Evolutionary conservation across 2,113 vertebrate species (phyloP).

Genomic region (Sander lucioperca): DNA sequence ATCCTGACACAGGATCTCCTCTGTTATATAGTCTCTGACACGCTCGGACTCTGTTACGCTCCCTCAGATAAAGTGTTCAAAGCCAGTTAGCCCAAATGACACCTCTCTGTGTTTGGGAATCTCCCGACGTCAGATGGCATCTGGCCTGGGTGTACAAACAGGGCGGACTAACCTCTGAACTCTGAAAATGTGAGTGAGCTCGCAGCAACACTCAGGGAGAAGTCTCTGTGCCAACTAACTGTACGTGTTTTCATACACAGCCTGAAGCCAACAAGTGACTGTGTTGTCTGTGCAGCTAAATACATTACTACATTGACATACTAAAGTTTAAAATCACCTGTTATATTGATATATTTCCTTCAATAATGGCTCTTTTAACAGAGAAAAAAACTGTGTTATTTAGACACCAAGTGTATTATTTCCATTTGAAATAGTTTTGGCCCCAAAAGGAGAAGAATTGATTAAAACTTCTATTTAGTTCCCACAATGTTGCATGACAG

Average conservation of each 20-base stretch:
- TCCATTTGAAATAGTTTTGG: too few species aligned
- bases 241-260: conserved; percentile 5
- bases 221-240: not conserved
- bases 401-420: too few species aligned
- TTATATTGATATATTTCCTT: not conserved
- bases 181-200: conserved; percentile 44
- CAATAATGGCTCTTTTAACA: not conserved
- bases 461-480: not conserved
- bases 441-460: not conserved
- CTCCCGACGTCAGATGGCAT: conserved; percentile 8
- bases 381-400: not conserved
- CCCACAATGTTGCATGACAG: not conserved
- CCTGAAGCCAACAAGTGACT: not conserved
- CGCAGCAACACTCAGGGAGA: not conserved
- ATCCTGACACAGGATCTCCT: not conserved
- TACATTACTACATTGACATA: too few species aligned
- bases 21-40: too few species aligned
- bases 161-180: conserved; percentile 62
- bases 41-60: not conserved
- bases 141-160: conserved; percentile 54
- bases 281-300: not conserved
- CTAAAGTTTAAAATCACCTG: not conserved
- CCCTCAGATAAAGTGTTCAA: conserved; percentile 8
- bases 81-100: conserved; percentile 37
- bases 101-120: conserved; percentile 51